These are phyloP conservation scores for Psittacula derbiana DNA, from an alignment of 2,797 vertebrate species.

Conservation along the genomic window DNA sequence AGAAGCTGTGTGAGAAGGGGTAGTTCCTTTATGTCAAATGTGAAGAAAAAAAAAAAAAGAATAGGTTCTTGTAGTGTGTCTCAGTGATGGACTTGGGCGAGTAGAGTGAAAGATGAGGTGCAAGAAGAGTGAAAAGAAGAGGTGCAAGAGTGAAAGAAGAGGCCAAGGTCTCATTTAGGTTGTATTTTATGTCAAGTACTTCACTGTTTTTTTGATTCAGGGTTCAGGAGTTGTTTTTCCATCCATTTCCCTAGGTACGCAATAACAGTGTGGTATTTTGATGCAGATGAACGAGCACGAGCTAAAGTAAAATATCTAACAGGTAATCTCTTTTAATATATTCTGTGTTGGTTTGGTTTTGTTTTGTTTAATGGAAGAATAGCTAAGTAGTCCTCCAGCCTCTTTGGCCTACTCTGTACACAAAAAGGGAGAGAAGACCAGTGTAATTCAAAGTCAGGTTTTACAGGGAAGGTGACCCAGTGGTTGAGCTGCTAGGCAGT, in stretches of 20 bases:
- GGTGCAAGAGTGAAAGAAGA: not conserved
- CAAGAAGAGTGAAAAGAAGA: too few relatives aligned
- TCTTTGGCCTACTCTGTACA: not conserved
- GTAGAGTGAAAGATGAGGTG: not conserved
- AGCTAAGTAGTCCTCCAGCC: not conserved
- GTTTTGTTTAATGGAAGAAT: not conserved
- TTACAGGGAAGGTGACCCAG: not conserved
- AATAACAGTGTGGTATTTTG: slow-evolving; percentile 99
- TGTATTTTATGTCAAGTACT: not conserved
- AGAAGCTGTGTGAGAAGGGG: not conserved
- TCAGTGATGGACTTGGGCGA: not conserved
- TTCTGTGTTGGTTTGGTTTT: not conserved
- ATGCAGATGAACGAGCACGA: slow-evolving; percentile 94
- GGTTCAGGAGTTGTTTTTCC: slow-evolving; percentile 29
- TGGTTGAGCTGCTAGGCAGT: not conserved
- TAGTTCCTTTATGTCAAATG: not conserved
- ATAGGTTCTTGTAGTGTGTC: not conserved
- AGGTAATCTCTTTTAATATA: slow-evolving; percentile 77
- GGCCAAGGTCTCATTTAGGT: not conserved
- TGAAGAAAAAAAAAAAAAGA: not conserved
- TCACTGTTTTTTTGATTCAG: not conserved
- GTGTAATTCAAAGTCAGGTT: not conserved
- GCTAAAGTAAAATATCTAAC: slow-evolving; percentile 98
- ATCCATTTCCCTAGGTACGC: slow-evolving; percentile 87
- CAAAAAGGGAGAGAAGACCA: not conserved